Conservation (phyloP, 2,113 vertebrate genomes). For the Psilopsiagon aymara region DNA sequence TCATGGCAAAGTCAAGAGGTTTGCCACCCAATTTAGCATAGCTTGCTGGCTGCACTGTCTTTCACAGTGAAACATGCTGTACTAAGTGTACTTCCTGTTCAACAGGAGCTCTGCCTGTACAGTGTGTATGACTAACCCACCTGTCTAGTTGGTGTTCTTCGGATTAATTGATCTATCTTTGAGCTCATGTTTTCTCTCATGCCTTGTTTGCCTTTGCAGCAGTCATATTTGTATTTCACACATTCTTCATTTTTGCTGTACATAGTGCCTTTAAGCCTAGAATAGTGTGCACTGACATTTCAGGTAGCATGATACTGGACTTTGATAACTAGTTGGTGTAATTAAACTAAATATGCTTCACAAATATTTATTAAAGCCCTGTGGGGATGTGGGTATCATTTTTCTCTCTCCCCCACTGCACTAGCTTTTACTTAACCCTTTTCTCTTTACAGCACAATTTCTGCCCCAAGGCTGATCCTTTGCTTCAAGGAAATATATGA, state of each 20-base stretch:
- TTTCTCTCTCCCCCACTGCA: neutral
- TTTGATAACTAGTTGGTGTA: neutral
- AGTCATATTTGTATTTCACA: conserved; percentile 17
- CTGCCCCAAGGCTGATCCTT: neutral
- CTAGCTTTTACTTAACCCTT: neutral
- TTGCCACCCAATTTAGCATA: neutral
- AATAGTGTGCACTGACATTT: conserved; percentile 32
- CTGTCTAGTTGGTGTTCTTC: conserved; percentile 31
- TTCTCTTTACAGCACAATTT: neutral
- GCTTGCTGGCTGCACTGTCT: neutral
- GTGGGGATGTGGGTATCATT: neutral
- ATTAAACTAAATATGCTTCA: neutral
- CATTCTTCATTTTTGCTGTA: neutral
- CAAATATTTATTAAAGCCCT: neutral
- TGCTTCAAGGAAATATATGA: neutral
- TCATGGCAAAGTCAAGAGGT: neutral
- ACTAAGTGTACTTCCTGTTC: neutral
- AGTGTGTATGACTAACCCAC: conserved; percentile 19
- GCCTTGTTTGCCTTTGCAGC: conserved; percentile 22
- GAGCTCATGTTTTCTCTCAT: conserved; percentile 42
- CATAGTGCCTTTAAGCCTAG: neutral
- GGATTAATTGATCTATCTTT: conserved; percentile 38
- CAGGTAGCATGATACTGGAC: neutral
- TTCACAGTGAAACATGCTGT: neutral
- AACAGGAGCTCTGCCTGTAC: neutral